Evolutionary conservation across 2,888 invertebrate species (phyloP), one percentile per base, ranked within the genome.

Genomic region (Pinctada fucata): DNA sequence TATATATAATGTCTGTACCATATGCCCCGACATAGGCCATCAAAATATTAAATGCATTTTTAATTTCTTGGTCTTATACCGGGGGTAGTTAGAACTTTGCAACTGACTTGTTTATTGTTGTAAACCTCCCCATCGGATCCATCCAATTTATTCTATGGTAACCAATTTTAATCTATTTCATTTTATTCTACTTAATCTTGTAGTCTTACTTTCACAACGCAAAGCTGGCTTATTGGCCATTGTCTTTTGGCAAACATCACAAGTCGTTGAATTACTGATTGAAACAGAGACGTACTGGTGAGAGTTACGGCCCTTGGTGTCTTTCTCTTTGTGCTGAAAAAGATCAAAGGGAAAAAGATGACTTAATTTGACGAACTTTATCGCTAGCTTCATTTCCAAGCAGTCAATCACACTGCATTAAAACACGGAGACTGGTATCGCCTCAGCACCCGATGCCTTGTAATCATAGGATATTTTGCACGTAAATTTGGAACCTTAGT

Each of bases 141-240:
- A 31, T 31, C 31, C 31, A 31, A 31, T 31, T 31, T 31, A 31
- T 31, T 31, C 31, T 31, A 31, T 31, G 31, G 31, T 31, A 31
- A 31, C 31, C 31, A 31, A 31, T 31, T 31, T 31, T 31, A 31
- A 31, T 31, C 31, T 31, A 31, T 31, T 31, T 31, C 31, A 31
- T 31, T 31, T 31, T 31, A 31, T 31, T 31, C 31, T 31, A 31
- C 31, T 31, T 31, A 31, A 31, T 31, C 31, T 31, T 31, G 31
- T 31, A 69, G 70, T 93, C 96, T 94, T 93, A 97, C 97, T 95
- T 93, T 97, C 96, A 93, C 97, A 97, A 90, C 95, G 95, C n/a
- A 96, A 94, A 52, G 96, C 95, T 3, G 96, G 95, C 92, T 96
- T 96, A 93, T 96, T 96, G 86, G 95, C 94, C 88, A 96, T 94